Evolutionary conservation across 2,797 vertebrate species (phyloP).

Genomic region (Sitta carolinensis): DNA sequence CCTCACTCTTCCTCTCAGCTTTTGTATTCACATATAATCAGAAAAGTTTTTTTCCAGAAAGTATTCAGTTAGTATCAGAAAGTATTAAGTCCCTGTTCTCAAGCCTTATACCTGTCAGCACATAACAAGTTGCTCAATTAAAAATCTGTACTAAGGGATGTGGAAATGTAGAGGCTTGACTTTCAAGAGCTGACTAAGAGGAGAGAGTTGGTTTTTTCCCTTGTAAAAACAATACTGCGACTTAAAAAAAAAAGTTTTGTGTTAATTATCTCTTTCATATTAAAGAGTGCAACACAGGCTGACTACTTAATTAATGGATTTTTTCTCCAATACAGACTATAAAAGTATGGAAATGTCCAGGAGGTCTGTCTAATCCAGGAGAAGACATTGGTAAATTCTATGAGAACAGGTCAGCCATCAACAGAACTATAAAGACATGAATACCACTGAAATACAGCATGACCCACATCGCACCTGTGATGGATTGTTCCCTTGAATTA

Average conservation of each 20-base stretch:
- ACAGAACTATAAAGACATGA: background rate
- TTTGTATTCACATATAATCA: background rate
- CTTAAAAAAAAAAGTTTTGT: background rate
- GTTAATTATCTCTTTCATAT: background rate
- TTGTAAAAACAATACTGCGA: background rate
- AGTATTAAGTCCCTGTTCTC: background rate
- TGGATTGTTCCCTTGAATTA: background rate
- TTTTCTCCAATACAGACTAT: constrained; percentile 75
- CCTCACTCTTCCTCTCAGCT: background rate
- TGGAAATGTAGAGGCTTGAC: background rate
- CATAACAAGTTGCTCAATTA: background rate
- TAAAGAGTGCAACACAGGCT: background rate
- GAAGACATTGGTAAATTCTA: constrained; percentile 91
- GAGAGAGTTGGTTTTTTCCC: background rate
- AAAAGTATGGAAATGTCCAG: constrained; percentile 95
- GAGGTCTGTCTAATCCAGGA: constrained; percentile 90
- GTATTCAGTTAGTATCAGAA: background rate
- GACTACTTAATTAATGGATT: background rate
- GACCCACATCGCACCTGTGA: background rate
- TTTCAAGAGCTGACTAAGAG: background rate
- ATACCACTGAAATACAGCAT: background rate
- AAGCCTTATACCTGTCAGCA: constrained; percentile 5
- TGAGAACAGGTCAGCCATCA: background rate
- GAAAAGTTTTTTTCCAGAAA: background rate
- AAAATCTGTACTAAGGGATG: background rate